Conservation (phyloP, 2,888 invertebrate genomes). For the Dryomyza anilis region DNA sequence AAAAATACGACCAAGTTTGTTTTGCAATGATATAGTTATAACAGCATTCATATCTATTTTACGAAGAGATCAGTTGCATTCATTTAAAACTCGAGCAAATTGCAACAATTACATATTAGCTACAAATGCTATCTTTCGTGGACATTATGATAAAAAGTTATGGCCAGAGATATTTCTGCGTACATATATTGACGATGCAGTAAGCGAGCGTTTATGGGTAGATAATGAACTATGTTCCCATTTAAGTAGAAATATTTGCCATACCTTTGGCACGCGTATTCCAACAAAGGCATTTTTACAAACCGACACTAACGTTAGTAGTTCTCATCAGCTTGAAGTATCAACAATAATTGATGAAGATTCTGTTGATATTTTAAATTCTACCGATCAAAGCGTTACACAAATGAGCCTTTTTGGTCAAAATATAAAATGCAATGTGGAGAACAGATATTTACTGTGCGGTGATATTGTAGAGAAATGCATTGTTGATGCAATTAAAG, state of each 20-base stretch:
- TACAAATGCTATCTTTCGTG: conserved; percentile 81
- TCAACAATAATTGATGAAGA: conserved; percentile 59
- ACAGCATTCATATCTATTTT: conserved; percentile 82
- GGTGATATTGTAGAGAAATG: conserved; percentile 69
- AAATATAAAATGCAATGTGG: conserved; percentile 62
- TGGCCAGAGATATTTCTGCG: conserved; percentile 95
- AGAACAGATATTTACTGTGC: conserved; percentile 64
- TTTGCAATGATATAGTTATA: conserved; percentile 76
- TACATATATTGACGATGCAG: conserved; percentile 92
- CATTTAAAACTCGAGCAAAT: conserved; percentile 70
- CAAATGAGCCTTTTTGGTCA: too few relatives aligned
- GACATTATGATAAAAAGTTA: conserved; percentile 78
- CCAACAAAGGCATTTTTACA: conserved; percentile 51
- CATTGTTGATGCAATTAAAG: conserved; percentile 85
- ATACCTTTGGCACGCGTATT: conserved; percentile 55
- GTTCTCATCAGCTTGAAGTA: conserved; percentile 43
- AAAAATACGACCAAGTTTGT: conserved; percentile 78
- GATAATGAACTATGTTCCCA: conserved; percentile 89
- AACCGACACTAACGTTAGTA: conserved; percentile 37
- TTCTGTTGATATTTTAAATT: too few relatives aligned
- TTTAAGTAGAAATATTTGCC: conserved; percentile 88
- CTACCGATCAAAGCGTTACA: too few relatives aligned
- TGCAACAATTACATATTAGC: conserved; percentile 35
- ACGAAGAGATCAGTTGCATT: conserved; percentile 71
- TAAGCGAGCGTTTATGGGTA: conserved; percentile 92